Conservation (phyloP, 2,797 vertebrate species). For the Anguilla marmorata region DNA sequence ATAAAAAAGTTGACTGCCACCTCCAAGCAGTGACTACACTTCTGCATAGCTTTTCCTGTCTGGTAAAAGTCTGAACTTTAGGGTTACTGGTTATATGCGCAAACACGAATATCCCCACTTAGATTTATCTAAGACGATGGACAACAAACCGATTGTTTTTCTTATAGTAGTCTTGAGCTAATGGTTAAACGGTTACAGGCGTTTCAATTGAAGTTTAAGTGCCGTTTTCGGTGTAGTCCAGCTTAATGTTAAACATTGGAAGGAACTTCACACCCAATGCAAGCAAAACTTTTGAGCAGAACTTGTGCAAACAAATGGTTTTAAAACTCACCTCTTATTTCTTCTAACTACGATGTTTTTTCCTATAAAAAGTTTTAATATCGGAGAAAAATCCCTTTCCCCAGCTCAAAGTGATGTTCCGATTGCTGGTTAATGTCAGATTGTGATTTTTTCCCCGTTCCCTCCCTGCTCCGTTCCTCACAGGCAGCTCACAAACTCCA, state of each 20-base stretch:
- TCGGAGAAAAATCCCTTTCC: slow-evolving; percentile 40
- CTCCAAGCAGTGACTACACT: slow-evolving; percentile 4
- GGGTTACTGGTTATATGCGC: background rate
- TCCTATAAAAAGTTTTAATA: slow-evolving; percentile 10
- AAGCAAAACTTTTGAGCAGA: slow-evolving; percentile 24
- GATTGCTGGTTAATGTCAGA: slow-evolving; percentile 52
- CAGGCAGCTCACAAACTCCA: slow-evolving; percentile 55
- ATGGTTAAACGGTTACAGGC: background rate
- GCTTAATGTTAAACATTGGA: slow-evolving; percentile 33
- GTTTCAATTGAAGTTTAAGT: slow-evolving; percentile 11
- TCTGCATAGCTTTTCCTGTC: slow-evolving; percentile 11
- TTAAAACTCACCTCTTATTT: slow-evolving; percentile 5
- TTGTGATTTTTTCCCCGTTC: slow-evolving; percentile 53
- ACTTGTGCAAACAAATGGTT: background rate
- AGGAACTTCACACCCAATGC: slow-evolving; percentile 48
- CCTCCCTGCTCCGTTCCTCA: slow-evolving; percentile 50
- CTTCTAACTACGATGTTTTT: slow-evolving; percentile 12
- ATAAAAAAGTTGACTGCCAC: slow-evolving; percentile 15
- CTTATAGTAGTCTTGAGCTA: background rate
- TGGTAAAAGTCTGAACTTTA: slow-evolving; percentile 14
- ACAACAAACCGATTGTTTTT: background rate
- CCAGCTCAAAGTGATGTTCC: slow-evolving; percentile 43
- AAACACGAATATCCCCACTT: background rate
- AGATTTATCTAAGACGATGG: background rate
- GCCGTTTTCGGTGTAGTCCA: slow-evolving; percentile 8